Conservation (phyloP, 2,113 vertebrate genomes). For the Aegithalos caudatus region DNA sequence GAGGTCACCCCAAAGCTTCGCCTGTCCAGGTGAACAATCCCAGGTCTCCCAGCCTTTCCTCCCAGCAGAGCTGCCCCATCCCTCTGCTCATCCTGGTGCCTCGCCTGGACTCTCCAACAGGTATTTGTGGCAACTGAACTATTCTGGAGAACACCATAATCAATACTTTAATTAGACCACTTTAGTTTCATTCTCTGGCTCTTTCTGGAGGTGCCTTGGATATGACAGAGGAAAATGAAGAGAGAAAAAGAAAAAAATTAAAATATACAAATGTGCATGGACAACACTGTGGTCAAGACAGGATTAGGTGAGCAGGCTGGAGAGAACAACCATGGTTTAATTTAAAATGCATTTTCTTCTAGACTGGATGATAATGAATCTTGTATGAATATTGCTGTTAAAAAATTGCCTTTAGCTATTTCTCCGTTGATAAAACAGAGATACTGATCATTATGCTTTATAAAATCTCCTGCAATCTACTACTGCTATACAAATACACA, state of each 20-base stretch:
- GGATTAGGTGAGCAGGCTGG: not conserved
- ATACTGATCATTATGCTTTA: not conserved
- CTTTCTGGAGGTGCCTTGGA: not conserved
- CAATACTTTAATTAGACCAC: not conserved
- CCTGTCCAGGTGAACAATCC: not conserved
- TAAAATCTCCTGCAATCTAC: not conserved
- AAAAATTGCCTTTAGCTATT: not conserved
- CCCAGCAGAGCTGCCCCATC: not conserved
- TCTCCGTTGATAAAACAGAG: not conserved
- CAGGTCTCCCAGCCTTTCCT: not conserved
- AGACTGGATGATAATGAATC: not conserved
- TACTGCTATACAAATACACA: not conserved
- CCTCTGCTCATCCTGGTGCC: not conserved
- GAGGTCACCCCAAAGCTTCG: rapidly evolving
- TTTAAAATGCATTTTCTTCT: not conserved
- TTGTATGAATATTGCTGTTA: not conserved
- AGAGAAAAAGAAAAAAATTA: not conserved
- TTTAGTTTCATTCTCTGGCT: not conserved
- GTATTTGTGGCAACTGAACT: not conserved
- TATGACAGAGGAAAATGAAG: not conserved
- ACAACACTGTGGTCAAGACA: not conserved
- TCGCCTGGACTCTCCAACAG: not conserved
- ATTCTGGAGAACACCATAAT: not conserved
- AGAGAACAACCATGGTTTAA: not conserved
- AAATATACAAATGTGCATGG: not conserved